Evolutionary conservation across 2,888 invertebrate species (phyloP).

Genomic region (Bombyx huttoni): DNA sequence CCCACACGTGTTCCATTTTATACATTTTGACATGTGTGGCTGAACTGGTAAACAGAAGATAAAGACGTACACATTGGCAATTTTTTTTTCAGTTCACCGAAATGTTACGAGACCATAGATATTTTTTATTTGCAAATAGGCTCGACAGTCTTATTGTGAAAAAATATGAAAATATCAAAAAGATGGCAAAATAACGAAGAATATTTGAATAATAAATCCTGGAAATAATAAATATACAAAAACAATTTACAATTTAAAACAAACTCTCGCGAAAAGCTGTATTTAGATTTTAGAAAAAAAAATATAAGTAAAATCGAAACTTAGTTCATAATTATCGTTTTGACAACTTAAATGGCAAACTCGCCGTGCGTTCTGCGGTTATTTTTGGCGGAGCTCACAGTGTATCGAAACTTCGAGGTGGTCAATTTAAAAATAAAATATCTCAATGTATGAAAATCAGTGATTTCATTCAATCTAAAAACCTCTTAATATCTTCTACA

Average conservation of each 20-base stretch:
- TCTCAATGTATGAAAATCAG: neutral
- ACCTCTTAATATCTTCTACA: neutral
- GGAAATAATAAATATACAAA: no score
- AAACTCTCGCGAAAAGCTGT: no score
- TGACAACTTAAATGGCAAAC: neutral
- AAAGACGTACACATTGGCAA: neutral
- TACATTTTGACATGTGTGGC: slow-evolving; percentile 45
- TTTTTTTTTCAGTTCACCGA: neutral
- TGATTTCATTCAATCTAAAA: neutral
- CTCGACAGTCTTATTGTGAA: no score
- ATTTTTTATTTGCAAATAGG: neutral
- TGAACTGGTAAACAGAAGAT: slow-evolving; percentile 27
- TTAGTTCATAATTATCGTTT: neutral
- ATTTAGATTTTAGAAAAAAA: no score
- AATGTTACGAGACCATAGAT: neutral
- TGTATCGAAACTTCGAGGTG: slow-evolving; percentile 10
- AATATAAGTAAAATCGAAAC: no score
- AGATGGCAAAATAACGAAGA: no score
- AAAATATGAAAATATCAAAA: no score
- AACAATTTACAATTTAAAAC: no score
- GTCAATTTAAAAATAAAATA: slow-evolving; percentile 11
- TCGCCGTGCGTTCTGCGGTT: neutral
- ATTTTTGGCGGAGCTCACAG: slow-evolving; percentile 1
- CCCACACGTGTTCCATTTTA: slow-evolving; percentile 59
- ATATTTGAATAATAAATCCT: no score